Percentiles rank a stretch among this genome's conserved stretches.
These are phyloP conservation scores for Colletes gigas DNA, from an alignment of 1,140 invertebrate genomes.

Conservation along the genomic window DNA sequence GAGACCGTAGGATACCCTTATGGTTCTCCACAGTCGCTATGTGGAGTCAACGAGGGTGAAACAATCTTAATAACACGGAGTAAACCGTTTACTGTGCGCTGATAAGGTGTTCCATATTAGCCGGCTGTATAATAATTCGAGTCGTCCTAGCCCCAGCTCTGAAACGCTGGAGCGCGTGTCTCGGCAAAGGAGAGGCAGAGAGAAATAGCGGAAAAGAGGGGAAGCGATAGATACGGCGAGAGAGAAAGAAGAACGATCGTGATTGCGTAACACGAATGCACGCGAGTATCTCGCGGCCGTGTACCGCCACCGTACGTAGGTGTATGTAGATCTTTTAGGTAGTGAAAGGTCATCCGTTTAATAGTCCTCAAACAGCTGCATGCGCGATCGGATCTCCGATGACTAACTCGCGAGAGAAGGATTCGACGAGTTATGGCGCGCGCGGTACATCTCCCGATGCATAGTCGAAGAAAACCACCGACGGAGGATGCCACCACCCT, in stretches of 20 bases:
- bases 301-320: constrained; percentile 38
- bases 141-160: constrained; percentile 30
- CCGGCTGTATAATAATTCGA: not conserved
- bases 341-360: constrained; percentile 67
- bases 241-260: constrained; percentile 39
- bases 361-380: constrained; percentile 56
- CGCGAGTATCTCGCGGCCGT: constrained; percentile 41
- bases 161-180: constrained; percentile 23
- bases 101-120: no score
- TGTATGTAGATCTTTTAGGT: constrained; percentile 63
- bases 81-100: no score
- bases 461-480: constrained; percentile 49
- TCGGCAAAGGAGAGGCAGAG: not conserved
- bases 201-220: constrained; percentile 28
- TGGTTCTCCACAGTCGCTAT: no score
- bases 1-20: no score
- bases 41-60: no score
- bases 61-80: no score
- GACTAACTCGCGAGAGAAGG: constrained; percentile 54
- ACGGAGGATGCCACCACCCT: constrained; percentile 30
- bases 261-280: constrained; percentile 60
- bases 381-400: constrained; percentile 57
- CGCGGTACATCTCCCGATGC: constrained; percentile 54
- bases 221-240: constrained; percentile 35
- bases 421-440: not conserved